Evolutionary conservation across 2,797 vertebrate species (phyloP), one percentile per base, ranked within the genome.

Genomic region (Hoplostethus mediterraneus): DNA sequence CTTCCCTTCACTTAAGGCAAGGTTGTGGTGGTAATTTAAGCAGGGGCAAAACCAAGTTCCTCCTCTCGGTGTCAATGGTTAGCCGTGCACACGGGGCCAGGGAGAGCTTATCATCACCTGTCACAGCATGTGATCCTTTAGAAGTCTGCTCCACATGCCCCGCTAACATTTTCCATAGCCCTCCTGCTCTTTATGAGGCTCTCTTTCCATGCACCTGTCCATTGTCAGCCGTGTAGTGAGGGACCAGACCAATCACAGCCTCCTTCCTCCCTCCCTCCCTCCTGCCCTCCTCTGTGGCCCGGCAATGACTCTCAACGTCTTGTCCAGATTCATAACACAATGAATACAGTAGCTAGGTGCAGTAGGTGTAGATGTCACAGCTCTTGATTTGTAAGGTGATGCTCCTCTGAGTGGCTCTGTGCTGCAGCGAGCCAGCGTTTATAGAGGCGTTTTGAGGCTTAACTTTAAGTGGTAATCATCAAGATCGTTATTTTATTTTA

Each of bases 91-190:
- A 44, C 55, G n/a, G 12, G 21, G 47, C 16, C 61, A 25, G 56
- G 31, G 49, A 66, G 51, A 66, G 49, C 45, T 69, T 10, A 49
- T 74, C 71, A 85, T 64, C 84, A 79, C 65, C 67, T 80, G 71
- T 44, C 48, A 17, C 54, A 65, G 73, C 78, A 82, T 77, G 71
- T 84, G 83, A 84, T 61, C 58, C 7, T 25, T 31, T 61, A 62
- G 59, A 47, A 3, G 40, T 61, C 59, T 47, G 55, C 25, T 69
- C 52, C 21, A n/a, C 66, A 49, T 71, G 58, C 52, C 28, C 47
- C 0, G 42, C 33, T 11, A 60, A 59, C 58, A 61, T 59, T 81
- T 81, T 84, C 81, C 81, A 78, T 51, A 6, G 17, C 62, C 12
- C 48, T 52, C 21, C 21, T 21, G 45, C 61, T 68, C 53, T 75